Evolutionary conservation across 2,888 invertebrate genomes (phyloP), one percentile per base, ranked within the genome.

Genomic region (Luffia ferchaultella): DNA sequence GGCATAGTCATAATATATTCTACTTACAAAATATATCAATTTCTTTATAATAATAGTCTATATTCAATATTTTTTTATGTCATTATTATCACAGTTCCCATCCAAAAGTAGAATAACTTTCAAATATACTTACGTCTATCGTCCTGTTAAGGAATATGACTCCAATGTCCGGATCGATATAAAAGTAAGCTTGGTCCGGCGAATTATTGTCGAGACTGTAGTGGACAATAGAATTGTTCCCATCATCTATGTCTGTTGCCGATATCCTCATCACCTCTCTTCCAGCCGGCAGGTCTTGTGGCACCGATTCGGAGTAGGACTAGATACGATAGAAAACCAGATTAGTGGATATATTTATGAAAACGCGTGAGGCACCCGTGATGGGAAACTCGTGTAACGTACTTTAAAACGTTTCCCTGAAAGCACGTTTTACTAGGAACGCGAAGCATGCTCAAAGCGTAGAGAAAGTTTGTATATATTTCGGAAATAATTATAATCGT

Each of bases 181-280:
- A 86, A 72, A 97, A 97, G 73, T 93, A 94, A 9, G 88, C 87
- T 57, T 77, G 76, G 58, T 82, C 80, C 20, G 78, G 76, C 18
- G 80, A 78, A 51, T 78, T 77, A 18, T 79, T 70, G 57, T 80
- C 78, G 57, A 88, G 72, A 55, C 80, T 86, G 70, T 96, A 97
- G 55, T 88, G 87, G 12, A 97, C 89, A 60, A 90, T 89, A 52
- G 96, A 95, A 80, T 98, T 98, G 67, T 92, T 90, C 15, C 96
- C 95, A 65, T 95, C 93, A 66, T 97, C 97, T 58, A 94, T 91
- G 72, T 96, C 96, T 20, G 95, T 95, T 16, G 96, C 96, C 53
- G 96, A 95, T 68, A 96, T 93, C 68, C 93, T 87, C 92, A 95
- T 93, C 55, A 96, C 93, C 67, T 92, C 91, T 50, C 87, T 82